Evolutionary conservation across 2,113 vertebrate genomes (phyloP).

Genomic region (Tinamus guttatus): DNA sequence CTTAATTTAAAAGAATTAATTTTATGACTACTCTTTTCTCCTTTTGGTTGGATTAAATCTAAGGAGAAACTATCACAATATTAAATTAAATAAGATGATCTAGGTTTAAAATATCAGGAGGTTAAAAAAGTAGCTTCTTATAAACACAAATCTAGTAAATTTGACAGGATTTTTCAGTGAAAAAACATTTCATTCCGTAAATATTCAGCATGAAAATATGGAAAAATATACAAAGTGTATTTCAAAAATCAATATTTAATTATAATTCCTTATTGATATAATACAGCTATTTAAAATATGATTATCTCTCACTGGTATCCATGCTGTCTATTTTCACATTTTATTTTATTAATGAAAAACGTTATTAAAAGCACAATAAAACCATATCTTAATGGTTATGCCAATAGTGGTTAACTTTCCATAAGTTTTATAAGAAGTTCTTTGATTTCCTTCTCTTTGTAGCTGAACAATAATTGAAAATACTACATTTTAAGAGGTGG

Average conservation of each 20-base stretch:
- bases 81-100: not conserved
- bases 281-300: not conserved
- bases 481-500: not conserved
- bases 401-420: not conserved
- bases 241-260: not conserved
- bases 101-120: not conserved
- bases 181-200: not conserved
- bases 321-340: not conserved
- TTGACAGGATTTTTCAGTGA: not conserved
- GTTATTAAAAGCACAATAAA: not conserved
- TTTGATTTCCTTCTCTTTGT: not conserved
- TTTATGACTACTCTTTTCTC: constrained; percentile 8
- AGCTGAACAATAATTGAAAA: not conserved
- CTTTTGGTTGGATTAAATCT: not conserved
- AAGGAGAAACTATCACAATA: not conserved
- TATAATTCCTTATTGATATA: not conserved
- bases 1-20: constrained; percentile 52
- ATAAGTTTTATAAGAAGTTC: not conserved
- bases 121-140: not conserved
- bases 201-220: not conserved
- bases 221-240: not conserved
- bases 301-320: not conserved
- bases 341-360: not conserved
- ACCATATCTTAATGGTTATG: not conserved
- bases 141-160: not conserved